These are phyloP conservation scores for Ectemnius continuus DNA, from an alignment of 2,888 invertebrate species.

Conservation along the genomic window DNA sequence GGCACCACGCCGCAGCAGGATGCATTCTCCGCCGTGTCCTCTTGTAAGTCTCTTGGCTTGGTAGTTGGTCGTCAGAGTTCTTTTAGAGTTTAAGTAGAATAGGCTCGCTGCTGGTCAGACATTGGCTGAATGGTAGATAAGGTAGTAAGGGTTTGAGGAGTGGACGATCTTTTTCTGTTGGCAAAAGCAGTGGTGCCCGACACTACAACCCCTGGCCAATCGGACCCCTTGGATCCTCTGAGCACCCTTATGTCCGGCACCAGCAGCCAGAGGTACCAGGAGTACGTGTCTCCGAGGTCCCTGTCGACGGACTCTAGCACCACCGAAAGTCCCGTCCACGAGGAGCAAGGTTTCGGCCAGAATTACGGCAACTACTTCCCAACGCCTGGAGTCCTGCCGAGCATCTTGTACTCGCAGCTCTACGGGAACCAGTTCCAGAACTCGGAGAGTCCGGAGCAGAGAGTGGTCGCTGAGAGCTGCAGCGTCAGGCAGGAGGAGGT, in stretches of 20 bases:
- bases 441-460: conserved; percentile 73
- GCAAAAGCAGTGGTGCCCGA: conserved; percentile 81
- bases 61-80: too few relatives aligned
- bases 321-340: conserved; percentile 90
- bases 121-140: not conserved
- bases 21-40: conserved; percentile 74
- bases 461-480: conserved; percentile 73
- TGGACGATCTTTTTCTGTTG: conserved; percentile 23
- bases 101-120: too few relatives aligned
- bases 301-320: conserved; percentile 90
- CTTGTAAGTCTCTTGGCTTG: conserved; percentile 65
- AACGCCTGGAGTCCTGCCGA: conserved; percentile 86
- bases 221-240: conserved; percentile 73
- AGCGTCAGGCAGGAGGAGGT: conserved; percentile 74
- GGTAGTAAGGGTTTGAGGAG: not conserved
- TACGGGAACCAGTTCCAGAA: conserved; percentile 81
- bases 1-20: conserved; percentile 73
- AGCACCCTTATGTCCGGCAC: conserved; percentile 72
- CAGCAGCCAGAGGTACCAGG: conserved; percentile 73
- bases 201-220: conserved; percentile 81
- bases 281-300: conserved; percentile 82
- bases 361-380: conserved; percentile 84
- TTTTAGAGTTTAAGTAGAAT: too few relatives aligned
- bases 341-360: conserved; percentile 83
- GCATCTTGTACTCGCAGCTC: conserved; percentile 89